These are phyloP conservation scores for Gambusia affinis DNA, from an alignment of 2,113 vertebrate species.

Conservation along the genomic window DNA sequence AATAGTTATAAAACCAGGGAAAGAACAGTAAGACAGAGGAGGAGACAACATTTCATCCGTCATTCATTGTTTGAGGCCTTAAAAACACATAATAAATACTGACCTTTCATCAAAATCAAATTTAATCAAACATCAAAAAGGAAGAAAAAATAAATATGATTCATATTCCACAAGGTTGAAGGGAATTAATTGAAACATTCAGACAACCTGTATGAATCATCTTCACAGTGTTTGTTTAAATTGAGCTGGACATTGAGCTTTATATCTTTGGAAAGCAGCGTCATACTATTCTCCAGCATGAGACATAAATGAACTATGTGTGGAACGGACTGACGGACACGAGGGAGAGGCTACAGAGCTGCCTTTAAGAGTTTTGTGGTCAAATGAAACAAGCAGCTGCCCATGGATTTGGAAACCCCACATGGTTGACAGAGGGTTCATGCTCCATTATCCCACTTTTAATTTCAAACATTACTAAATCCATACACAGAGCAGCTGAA, in stretches of 20 bases:
- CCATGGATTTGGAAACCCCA: no score
- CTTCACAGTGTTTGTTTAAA: conserved; percentile 33
- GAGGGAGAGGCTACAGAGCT: not conserved
- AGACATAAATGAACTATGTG: not conserved
- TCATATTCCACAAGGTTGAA: conserved; percentile 15
- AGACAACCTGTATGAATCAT: conserved; percentile 39
- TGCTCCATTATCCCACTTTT: no score
- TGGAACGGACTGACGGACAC: conserved; percentile 9
- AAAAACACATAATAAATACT: conserved; percentile 57
- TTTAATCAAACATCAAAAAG: conserved; percentile 20
- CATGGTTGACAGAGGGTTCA: no score
- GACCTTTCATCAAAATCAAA: conserved; percentile 42
- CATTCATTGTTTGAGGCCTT: conserved; percentile 13
- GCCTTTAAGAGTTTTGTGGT: not conserved
- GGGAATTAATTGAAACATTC: conserved; percentile 40
- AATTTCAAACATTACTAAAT: no score
- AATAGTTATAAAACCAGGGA: conserved; percentile 26
- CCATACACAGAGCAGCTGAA: no score
- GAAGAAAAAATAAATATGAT: conserved; percentile 5
- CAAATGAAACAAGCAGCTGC: no score
- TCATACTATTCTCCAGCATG: no score
- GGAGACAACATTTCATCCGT: conserved; percentile 13
- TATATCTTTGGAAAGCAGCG: conserved; percentile 23
- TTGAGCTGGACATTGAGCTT: conserved; percentile 2
- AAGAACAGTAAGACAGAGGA: conserved; percentile 8